Evolutionary conservation across 2,113 vertebrate genomes (phyloP).

Genomic region (Amblyornis subalaris): DNA sequence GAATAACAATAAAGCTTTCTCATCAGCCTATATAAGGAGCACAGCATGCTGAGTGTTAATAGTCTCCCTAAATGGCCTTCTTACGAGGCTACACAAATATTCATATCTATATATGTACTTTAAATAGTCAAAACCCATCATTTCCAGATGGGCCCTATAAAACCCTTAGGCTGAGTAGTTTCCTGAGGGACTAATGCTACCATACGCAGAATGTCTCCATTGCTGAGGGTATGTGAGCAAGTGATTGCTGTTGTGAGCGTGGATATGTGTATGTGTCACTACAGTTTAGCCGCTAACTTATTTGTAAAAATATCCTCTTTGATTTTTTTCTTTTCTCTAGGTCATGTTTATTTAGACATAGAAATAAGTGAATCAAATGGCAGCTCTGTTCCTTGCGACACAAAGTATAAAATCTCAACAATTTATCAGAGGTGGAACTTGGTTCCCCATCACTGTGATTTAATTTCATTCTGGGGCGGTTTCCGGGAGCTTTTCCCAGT

Average conservation of each 20-base stretch:
- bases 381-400: not conserved
- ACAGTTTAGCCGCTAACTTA: not conserved
- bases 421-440: not conserved
- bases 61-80: not conserved
- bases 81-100: not conserved
- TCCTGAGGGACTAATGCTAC: not conserved
- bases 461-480: not conserved
- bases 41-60: not conserved
- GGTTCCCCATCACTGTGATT: not conserved
- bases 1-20: not conserved
- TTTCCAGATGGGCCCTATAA: slow-evolving; percentile 26
- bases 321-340: not conserved
- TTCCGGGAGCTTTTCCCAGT: not conserved
- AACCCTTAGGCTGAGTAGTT: not conserved
- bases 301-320: not conserved
- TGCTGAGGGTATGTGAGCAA: not conserved
- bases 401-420: not conserved
- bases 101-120: not conserved
- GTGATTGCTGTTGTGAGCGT: not conserved
- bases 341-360: not conserved
- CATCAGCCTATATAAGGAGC: not conserved
- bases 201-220: not conserved
- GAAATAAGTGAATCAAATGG: not conserved
- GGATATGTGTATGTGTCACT: not conserved
- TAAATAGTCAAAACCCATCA: not conserved